Evolutionary conservation across 2,888 invertebrate genomes (phyloP), one percentile per base, ranked within the genome.

Genomic region (Euspilapteryx auroguttella): DNA sequence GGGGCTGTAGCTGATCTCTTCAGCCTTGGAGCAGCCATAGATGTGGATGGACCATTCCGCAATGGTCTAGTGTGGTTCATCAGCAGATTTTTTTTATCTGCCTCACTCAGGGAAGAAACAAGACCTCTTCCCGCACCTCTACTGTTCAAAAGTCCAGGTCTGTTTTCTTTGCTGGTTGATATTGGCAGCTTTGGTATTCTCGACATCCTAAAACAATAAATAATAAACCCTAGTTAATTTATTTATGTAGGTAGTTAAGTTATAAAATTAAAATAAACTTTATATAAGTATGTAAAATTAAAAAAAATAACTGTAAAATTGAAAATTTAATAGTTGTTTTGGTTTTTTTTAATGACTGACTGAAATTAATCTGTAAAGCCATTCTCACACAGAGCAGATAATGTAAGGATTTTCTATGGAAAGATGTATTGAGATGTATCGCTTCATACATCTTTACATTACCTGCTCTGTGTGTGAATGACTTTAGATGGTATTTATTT

Each of bases 121-220:
- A 69, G 36, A 14, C 56, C 59, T 35, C 62, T 56, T 14, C 49
- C 34, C 4, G 50, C 32, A 21, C 54, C 41, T 9, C 51, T 53
- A 28, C 42, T 45, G 37, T 51, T 63, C n/a, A 49, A 26, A 20
- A 57, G 31, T n/a, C 49, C 51, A 8, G 65, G 51, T 37, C 53
- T 49, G 36, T 71, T 75, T 42, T 75, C 75, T 49, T 75, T 75
- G 13, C 55, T 33, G 21, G 49, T 40, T 12, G 42, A 37, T 17
- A 43, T 41, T 8, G 71, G 71, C 25, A 59, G 38, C 49, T 68
- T 73, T 4, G 75, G 68, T 49, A 71, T 73, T 44, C 64, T 58
- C 20, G 73, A 71, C 75, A 75, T 75, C 9, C 12, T 28, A 24
- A 6, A 29, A 21, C 3, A 3, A 9, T 5, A 7, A 17, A 8